Percentiles rank a stretch among this genome's conserved stretches.
Conservation (phyloP, 2,113 vertebrate genomes). For the Crotalus horridus region DNA sequence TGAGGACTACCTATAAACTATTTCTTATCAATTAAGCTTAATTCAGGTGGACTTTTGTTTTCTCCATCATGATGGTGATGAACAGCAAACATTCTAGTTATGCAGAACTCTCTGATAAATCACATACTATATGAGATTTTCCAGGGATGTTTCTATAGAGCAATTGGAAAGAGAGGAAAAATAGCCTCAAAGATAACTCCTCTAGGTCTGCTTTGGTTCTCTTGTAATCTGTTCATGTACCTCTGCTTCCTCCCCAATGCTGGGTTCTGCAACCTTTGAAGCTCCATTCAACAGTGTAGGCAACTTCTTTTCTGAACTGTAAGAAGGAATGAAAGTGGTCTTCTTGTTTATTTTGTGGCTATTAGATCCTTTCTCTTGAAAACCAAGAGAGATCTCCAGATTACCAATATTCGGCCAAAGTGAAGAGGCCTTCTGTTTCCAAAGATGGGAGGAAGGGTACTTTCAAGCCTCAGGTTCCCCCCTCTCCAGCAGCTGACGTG, state of each 20-base stretch:
- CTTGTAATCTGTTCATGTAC: background rate
- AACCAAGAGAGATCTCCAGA: slow-evolving; percentile 68
- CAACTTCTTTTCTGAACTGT: background rate
- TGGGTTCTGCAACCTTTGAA: background rate
- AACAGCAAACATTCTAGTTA: background rate
- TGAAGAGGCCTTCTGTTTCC: slow-evolving; percentile 72
- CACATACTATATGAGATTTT: background rate
- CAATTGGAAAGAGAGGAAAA: background rate
- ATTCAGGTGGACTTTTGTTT: background rate
- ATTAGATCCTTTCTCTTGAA: slow-evolving; percentile 82
- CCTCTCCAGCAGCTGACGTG: slow-evolving; percentile 40
- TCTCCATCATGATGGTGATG: background rate
- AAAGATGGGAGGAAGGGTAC: slow-evolving; percentile 69
- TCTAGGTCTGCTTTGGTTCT: background rate
- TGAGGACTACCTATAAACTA: background rate
- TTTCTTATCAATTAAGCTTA: background rate
- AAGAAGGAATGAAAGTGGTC: background rate
- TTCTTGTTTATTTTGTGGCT: slow-evolving; percentile 7
- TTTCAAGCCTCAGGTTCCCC: slow-evolving; percentile 62
- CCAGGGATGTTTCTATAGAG: background rate
- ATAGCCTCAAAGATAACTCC: background rate
- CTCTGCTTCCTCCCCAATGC: background rate
- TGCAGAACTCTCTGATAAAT: background rate
- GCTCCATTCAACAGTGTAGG: background rate
- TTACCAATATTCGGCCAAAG: slow-evolving; percentile 79